Conservation (phyloP, 2,113 vertebrate species). For the Ochotona curzoniae region DNA sequence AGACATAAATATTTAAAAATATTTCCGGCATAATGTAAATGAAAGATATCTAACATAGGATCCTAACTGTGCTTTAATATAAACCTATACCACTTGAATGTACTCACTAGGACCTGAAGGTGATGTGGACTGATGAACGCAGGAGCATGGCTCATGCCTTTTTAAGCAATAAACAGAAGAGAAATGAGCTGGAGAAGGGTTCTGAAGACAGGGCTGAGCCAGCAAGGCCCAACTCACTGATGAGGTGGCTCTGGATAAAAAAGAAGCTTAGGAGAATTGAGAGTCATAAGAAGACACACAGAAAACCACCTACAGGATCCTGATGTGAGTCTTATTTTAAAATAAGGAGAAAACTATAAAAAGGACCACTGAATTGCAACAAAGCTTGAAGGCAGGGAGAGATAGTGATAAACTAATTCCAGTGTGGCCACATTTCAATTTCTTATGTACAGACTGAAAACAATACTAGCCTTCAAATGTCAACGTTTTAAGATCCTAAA, state of each 20-base stretch:
- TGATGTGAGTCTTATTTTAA: slow-evolving; percentile 1
- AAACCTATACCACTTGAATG: not conserved
- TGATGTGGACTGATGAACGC: not conserved
- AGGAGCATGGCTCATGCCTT: not conserved
- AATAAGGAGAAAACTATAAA: not conserved
- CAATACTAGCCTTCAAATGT: slow-evolving; percentile 35
- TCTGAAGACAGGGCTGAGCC: not conserved
- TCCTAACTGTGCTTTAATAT: not conserved
- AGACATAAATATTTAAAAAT: not conserved
- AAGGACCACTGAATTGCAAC: not conserved
- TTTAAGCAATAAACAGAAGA: not conserved
- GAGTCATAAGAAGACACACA: not conserved
- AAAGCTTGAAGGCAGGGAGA: not conserved
- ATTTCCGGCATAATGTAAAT: not conserved
- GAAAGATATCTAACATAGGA: not conserved
- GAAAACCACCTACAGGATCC: not conserved
- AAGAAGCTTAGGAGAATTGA: not conserved
- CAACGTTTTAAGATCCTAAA: slow-evolving; percentile 24
- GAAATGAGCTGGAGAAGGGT: not conserved
- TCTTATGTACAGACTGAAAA: slow-evolving; percentile 1
- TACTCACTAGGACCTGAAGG: not conserved
- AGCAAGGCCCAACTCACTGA: not conserved
- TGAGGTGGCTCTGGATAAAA: not conserved
- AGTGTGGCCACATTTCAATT: not conserved
- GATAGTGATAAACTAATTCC: not conserved